Evolutionary conservation across 2,113 vertebrate species (phyloP).

Genomic region (Caloenas nicobarica): DNA sequence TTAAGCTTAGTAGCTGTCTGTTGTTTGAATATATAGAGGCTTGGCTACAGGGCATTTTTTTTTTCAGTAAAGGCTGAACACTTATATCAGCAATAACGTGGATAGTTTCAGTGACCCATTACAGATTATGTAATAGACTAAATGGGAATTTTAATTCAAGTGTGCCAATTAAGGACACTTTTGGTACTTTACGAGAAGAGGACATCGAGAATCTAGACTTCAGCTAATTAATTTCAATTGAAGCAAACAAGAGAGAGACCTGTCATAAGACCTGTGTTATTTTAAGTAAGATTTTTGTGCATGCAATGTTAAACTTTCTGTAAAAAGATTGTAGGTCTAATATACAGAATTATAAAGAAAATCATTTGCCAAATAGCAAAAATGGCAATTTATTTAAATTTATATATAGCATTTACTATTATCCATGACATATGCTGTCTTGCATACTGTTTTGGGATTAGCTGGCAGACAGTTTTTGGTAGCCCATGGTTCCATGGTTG

Average conservation of each 20-base stretch:
- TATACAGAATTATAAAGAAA: neutral
- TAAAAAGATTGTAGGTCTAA: neutral
- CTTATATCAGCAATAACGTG: neutral
- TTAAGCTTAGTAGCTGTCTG: neutral
- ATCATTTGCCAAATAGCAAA: neutral
- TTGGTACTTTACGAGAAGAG: neutral
- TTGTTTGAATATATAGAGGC: neutral
- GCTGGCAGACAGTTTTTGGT: neutral
- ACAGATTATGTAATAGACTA: neutral
- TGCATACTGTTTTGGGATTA: neutral
- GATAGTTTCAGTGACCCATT: neutral
- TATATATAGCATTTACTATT: neutral
- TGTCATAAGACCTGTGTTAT: accelerated
- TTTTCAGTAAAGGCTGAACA: neutral
- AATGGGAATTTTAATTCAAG: neutral
- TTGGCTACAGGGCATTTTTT: neutral
- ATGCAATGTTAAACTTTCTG: neutral
- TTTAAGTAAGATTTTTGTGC: neutral
- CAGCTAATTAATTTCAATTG: neutral
- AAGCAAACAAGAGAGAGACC: neutral
- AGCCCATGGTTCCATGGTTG: neutral
- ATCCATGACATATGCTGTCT: neutral
- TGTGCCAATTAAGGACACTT: neutral
- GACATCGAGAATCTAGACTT: neutral
- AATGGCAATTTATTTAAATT: neutral